Conservation (phyloP, 2,797 vertebrate genomes). For the Hyperoplus lanceolatus region DNA sequence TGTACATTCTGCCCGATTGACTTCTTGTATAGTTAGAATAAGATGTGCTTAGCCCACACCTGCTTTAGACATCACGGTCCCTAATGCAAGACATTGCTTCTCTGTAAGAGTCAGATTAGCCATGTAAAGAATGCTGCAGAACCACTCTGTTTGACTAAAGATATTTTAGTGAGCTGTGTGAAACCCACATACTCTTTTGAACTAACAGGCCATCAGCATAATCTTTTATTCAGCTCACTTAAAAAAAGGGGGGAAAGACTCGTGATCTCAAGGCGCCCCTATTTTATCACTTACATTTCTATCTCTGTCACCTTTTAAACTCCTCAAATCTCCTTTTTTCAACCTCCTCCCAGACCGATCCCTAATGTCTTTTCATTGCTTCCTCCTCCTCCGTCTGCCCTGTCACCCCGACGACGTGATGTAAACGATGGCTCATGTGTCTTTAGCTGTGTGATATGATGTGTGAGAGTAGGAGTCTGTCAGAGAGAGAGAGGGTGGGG, state of each 20-base stretch:
- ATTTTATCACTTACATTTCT: constrained; percentile 46
- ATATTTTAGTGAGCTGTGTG: constrained; percentile 27
- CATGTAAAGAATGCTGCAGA: constrained; percentile 28
- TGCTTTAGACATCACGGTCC: not conserved
- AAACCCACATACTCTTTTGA: constrained; percentile 32
- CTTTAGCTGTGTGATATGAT: constrained; percentile 79
- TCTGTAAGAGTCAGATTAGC: constrained; percentile 27
- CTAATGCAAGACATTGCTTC: constrained; percentile 1
- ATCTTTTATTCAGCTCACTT: constrained; percentile 46
- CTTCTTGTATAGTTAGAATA: constrained; percentile 7
- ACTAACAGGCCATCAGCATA: constrained; percentile 26
- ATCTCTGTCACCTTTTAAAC: constrained; percentile 41
- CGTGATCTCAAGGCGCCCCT: constrained; percentile 23
- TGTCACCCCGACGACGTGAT: constrained; percentile 35
- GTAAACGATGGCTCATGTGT: constrained; percentile 70
- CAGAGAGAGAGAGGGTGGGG: constrained; percentile 50
- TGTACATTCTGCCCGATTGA: not conserved
- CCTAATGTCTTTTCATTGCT: constrained; percentile 46
- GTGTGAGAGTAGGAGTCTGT: constrained; percentile 73
- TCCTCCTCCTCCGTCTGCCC: constrained; percentile 19
- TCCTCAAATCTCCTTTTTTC: constrained; percentile 27
- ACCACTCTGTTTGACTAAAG: constrained; percentile 4
- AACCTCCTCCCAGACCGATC: constrained; percentile 23
- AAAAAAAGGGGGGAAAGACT: constrained; percentile 21
- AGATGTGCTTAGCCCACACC: constrained; percentile 9